phyloP scores from a whole-genome alignment of 2,888 invertebrate species.

The Serrognathus titanus region DNA sequence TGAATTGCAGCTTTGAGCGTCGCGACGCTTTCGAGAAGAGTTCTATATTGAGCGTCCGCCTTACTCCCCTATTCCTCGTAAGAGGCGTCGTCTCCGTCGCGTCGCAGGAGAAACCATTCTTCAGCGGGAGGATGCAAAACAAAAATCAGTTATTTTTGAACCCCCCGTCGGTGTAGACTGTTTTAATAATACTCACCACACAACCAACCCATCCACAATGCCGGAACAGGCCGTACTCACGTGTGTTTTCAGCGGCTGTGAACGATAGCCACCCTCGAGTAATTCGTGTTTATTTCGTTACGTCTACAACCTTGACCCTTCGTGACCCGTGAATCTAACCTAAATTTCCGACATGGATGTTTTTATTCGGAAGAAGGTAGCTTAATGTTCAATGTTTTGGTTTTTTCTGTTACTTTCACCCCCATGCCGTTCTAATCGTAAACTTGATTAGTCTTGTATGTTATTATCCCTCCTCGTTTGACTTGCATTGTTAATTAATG shows the following conservation, averaged over 20 bases:
- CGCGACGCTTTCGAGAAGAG: too few species aligned
- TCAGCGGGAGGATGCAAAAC: slow-evolving; percentile 34
- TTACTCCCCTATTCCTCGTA: slow-evolving; percentile 10
- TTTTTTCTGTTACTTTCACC: slow-evolving; percentile 3
- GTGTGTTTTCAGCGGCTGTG: slow-evolving; percentile 20
- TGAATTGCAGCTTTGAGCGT: too few species aligned
- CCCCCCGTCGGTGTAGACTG: slow-evolving; percentile 34
- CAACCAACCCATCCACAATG: slow-evolving; percentile 25
- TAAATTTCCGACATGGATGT: slow-evolving; percentile 34
- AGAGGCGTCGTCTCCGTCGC: slow-evolving; percentile 10
- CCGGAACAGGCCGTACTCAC: slow-evolving; percentile 23
- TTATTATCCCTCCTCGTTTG: background rate
- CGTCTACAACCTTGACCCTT: slow-evolving; percentile 33
- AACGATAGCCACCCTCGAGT: slow-evolving; percentile 25
- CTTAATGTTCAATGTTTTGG: slow-evolving; percentile 32
- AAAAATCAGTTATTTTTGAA: slow-evolving; percentile 44
- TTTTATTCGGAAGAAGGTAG: slow-evolving; percentile 33
- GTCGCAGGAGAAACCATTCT: slow-evolving; percentile 26
- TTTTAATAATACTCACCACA: slow-evolving; percentile 7
- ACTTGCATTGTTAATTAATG: slow-evolving; percentile 6
- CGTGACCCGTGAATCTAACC: slow-evolving; percentile 37
- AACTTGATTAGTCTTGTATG: background rate
- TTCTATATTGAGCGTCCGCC: background rate
- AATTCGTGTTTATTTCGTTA: slow-evolving; percentile 35
- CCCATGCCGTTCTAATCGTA: background rate